Percentiles rank a stretch among this genome's conserved stretches.
Conservation (phyloP, 2,113 vertebrate genomes). For the Aldabrachelys gigantea region DNA sequence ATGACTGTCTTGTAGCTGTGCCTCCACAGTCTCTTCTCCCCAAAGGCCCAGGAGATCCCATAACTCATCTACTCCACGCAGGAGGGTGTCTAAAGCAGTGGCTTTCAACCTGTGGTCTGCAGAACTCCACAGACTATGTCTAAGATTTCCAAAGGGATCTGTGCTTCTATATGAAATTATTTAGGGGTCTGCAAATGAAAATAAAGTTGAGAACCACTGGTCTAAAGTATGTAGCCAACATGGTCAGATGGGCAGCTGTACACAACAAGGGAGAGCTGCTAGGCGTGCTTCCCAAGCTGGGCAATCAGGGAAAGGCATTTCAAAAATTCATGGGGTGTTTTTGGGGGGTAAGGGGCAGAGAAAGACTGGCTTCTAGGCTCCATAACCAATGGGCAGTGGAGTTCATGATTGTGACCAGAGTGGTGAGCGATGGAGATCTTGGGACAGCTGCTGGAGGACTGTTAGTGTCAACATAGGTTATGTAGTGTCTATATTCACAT, state of each 20-base stretch:
- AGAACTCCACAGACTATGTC: too few relatives aligned
- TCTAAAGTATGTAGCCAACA: neutral
- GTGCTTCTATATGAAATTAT: too few relatives aligned
- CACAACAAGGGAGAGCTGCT: neutral
- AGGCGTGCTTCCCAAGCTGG: neutral
- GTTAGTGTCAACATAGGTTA: neutral
- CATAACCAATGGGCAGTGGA: neutral
- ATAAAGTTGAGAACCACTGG: too few relatives aligned
- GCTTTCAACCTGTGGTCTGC: too few relatives aligned
- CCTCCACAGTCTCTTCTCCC: neutral
- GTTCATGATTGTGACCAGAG: neutral
- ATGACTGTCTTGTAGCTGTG: neutral
- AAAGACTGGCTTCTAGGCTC: neutral
- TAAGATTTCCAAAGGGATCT: too few relatives aligned
- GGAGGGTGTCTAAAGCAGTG: neutral
- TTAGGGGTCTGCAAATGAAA: too few relatives aligned
- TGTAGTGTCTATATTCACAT: neutral
- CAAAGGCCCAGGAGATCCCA: neutral
- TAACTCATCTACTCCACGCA: neutral
- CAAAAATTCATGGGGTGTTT: neutral
- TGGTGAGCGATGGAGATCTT: neutral
- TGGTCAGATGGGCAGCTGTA: neutral
- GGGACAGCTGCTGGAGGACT: neutral
- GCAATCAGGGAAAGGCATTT: neutral
- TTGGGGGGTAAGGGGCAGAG: neutral